A percentile compares a stretch with the other conserved stretches of the same genome.
phyloP scores from a whole-genome alignment of 2,888 invertebrate genomes.

The Dolomedes plantarius region DNA sequence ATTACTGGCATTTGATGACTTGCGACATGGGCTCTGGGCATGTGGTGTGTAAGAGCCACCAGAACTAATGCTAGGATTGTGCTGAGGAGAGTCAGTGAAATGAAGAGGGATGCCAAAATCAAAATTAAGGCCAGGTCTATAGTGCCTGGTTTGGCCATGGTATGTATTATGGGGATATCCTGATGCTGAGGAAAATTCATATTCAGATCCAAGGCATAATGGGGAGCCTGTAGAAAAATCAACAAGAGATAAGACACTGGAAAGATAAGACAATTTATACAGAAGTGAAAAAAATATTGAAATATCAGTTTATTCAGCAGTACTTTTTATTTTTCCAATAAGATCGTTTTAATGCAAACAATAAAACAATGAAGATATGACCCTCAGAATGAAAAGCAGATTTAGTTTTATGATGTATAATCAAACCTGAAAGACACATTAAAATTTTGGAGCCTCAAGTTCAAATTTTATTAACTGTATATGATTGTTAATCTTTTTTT shows the following conservation, averaged over 20 bases:
- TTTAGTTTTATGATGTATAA: too few species aligned
- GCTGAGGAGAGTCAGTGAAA: constrained; percentile 84
- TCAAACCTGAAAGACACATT: too few species aligned
- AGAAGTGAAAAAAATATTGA: background rate
- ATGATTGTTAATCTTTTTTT: too few species aligned
- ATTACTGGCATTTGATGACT: constrained; percentile 83
- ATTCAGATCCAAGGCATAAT: constrained; percentile 77
- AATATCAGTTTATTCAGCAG: too few species aligned
- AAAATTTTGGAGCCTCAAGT: too few species aligned
- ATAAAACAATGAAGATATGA: too few species aligned
- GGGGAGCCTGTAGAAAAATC: constrained; percentile 39
- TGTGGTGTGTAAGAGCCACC: constrained; percentile 74
- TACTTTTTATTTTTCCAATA: too few species aligned
- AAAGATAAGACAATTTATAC: too few species aligned
- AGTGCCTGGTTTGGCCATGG: constrained; percentile 88
- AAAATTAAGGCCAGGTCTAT: constrained; percentile 74
- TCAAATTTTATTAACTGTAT: too few species aligned
- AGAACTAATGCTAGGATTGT: constrained; percentile 65
- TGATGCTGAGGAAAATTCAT: constrained; percentile 80
- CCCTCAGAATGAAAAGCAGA: too few species aligned
- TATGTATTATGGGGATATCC: constrained; percentile 90
- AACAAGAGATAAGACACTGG: too few species aligned
- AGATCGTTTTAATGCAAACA: too few species aligned
- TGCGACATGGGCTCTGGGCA: constrained; percentile 84
- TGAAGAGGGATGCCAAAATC: constrained; percentile 79